phyloP scores from a whole-genome alignment of 2,888 invertebrate genomes.

The Caenorhabditis uteleia region DNA sequence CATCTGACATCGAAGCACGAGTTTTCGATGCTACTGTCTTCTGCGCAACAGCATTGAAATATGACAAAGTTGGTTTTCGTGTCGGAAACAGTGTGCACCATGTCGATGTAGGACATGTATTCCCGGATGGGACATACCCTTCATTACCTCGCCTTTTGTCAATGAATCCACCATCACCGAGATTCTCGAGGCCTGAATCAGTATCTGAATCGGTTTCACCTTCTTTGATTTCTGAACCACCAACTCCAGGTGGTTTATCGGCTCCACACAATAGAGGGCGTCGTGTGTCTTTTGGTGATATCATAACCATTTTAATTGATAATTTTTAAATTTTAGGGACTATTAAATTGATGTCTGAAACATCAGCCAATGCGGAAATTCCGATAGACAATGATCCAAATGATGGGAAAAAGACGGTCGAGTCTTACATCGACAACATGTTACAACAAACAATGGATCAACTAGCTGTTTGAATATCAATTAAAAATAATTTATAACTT shows the following conservation, averaged over 20 bases:
- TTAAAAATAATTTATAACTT: constrained; percentile 12
- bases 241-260: constrained; percentile 27
- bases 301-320: background rate
- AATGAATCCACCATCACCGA: constrained; percentile 39
- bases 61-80: constrained; percentile 36
- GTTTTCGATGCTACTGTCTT: constrained; percentile 46
- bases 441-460: constrained; percentile 38
- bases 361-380: constrained; percentile 22
- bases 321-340: constrained; percentile 41
- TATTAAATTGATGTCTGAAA: constrained; percentile 48
- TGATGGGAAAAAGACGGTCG: constrained; percentile 13
- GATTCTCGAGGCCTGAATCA: constrained; percentile 36
- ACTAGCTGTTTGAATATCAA: constrained; percentile 5
- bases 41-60: constrained; percentile 36
- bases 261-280: constrained; percentile 44
- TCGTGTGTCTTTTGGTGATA: constrained; percentile 44
- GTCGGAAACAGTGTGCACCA: constrained; percentile 32
- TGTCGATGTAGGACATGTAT: constrained; percentile 32
- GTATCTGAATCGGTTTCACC: constrained; percentile 21
- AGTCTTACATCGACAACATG: constrained; percentile 33
- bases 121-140: constrained; percentile 42
- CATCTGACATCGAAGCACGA: constrained; percentile 34
- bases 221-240: constrained; percentile 21
- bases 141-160: constrained; percentile 36
- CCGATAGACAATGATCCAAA: constrained; percentile 25